These are phyloP conservation scores for Meganola albula DNA, from an alignment of 2,888 invertebrate species.

Conservation along the genomic window DNA sequence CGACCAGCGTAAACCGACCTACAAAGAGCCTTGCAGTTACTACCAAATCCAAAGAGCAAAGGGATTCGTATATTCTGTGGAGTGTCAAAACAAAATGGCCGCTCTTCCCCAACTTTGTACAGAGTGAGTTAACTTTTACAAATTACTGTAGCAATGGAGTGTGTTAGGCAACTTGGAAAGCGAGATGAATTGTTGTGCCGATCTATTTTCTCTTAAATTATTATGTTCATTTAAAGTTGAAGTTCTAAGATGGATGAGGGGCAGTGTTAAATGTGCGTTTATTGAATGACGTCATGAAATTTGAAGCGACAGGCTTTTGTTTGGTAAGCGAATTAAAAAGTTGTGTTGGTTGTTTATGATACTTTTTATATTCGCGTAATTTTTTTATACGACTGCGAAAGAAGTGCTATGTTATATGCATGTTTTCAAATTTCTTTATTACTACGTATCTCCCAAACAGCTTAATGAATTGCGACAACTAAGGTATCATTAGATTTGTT, in stretches of 20 bases:
- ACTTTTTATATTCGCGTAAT: too few relatives aligned
- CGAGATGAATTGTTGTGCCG: constrained; percentile 61
- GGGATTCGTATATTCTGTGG: constrained; percentile 10
- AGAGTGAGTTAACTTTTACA: constrained; percentile 70
- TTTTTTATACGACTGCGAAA: too few relatives aligned
- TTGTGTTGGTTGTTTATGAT: too few relatives aligned
- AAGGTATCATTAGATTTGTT: too few relatives aligned
- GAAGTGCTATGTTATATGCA: too few relatives aligned
- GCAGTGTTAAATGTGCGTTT: constrained; percentile 21
- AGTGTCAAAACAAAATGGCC: constrained; percentile 39
- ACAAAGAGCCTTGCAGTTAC: constrained; percentile 7
- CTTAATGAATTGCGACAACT: too few relatives aligned
- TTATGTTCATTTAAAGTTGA: constrained; percentile 35
- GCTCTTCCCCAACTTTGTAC: constrained; percentile 52
- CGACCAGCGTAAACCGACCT: constrained; percentile 34
- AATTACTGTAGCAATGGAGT: constrained; percentile 63
- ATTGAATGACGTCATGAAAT: constrained; percentile 27
- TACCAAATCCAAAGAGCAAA: constrained; percentile 7
- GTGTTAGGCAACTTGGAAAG: constrained; percentile 56
- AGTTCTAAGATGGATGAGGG: constrained; percentile 35
- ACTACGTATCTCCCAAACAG: too few relatives aligned
- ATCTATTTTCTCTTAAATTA: constrained; percentile 56
- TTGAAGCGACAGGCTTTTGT: constrained; percentile 19
- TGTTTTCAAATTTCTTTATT: too few relatives aligned
- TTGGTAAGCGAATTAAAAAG: constrained; percentile 1